Evolutionary conservation across 2,888 invertebrate species (phyloP).

Genomic region (Melolontha melolontha): DNA sequence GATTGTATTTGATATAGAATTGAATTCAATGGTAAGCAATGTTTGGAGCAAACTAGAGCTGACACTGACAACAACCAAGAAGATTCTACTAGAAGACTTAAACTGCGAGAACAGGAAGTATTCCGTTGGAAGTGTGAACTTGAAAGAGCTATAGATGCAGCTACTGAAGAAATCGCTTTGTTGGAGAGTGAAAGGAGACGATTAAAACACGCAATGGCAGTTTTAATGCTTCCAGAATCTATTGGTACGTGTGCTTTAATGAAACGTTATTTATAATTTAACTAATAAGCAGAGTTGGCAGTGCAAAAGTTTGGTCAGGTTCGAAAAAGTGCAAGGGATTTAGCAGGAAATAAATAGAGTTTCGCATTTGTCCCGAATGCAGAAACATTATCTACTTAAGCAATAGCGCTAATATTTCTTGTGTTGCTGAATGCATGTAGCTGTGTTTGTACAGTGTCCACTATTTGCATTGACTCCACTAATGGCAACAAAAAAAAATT

Average conservation of each 20-base stretch:
- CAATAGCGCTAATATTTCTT: no score
- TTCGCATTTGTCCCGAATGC: no score
- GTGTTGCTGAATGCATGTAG: no score
- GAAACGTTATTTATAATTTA: neutral
- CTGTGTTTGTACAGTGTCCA: no score
- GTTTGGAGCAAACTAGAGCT: constrained; percentile 74
- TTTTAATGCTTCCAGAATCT: constrained; percentile 78
- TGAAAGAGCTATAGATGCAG: constrained; percentile 75
- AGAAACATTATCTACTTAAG: no score
- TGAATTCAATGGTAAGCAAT: constrained; percentile 74
- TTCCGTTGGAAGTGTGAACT: constrained; percentile 82
- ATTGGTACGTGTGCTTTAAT: constrained; percentile 67
- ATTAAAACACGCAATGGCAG: constrained; percentile 75
- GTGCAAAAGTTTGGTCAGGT: no score
- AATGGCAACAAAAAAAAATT: no score
- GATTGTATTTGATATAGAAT: constrained; percentile 57
- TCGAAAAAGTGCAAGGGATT: no score
- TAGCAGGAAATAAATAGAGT: no score
- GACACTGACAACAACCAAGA: constrained; percentile 76
- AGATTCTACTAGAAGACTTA: constrained; percentile 75
- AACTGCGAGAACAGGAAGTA: constrained; percentile 76
- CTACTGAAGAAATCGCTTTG: constrained; percentile 77
- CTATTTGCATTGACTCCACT: no score
- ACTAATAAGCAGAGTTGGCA: no score
- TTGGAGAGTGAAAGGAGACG: constrained; percentile 77